These are phyloP conservation scores for Belonocnema kinseyi DNA, from an alignment of 1,140 invertebrate genomes.

Conservation along the genomic window DNA sequence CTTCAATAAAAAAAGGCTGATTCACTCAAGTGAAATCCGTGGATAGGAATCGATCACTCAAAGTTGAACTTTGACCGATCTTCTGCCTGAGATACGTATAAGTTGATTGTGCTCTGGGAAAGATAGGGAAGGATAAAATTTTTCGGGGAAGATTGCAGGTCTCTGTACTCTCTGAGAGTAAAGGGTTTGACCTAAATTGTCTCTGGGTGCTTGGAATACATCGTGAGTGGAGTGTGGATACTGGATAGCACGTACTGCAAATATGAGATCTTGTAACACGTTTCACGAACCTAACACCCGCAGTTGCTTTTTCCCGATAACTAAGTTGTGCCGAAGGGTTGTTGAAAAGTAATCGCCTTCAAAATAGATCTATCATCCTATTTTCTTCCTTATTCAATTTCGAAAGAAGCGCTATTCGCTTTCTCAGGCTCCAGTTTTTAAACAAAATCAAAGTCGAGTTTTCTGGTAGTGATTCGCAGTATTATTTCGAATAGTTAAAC, in stretches of 20 bases:
- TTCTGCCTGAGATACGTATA: neutral
- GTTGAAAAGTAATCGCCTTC: slow-evolving; percentile 8
- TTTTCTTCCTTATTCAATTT: neutral
- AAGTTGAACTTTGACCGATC: slow-evolving; percentile 14
- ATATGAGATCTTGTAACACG: slow-evolving; percentile 26
- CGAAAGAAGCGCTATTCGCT: too few species aligned
- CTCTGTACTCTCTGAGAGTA: neutral
- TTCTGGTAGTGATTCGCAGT: too few species aligned
- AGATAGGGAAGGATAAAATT: slow-evolving; percentile 20
- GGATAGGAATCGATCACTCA: slow-evolving; percentile 27
- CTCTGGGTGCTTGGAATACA: slow-evolving; percentile 24
- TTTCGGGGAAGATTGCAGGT: slow-evolving; percentile 6
- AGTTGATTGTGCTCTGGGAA: neutral
- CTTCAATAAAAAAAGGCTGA: neutral
- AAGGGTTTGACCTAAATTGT: slow-evolving; percentile 30
- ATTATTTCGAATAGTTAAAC: too few species aligned
- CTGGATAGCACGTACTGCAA: slow-evolving; percentile 14
- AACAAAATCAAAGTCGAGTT: too few species aligned
- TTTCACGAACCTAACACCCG: slow-evolving; percentile 23
- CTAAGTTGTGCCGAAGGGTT: neutral
- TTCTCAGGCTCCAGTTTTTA: too few species aligned
- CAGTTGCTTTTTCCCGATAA: neutral
- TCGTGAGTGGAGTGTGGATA: neutral
- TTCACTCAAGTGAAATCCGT: slow-evolving; percentile 13
- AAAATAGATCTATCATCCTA: neutral